Conservation (phyloP, 1,140 invertebrate genomes). For the Solen grandis region DNA sequence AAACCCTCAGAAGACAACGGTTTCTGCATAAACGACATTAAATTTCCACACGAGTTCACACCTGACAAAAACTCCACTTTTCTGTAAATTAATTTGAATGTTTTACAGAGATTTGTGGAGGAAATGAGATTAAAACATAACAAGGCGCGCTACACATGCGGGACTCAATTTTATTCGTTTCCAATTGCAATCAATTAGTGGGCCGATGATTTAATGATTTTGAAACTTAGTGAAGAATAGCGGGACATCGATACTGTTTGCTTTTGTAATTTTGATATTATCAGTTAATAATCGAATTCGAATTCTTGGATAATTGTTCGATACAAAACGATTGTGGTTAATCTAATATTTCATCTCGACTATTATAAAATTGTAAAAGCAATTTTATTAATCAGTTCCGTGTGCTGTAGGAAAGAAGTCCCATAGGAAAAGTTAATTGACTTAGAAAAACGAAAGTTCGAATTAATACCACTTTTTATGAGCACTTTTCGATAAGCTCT, state of each 20-base stretch:
- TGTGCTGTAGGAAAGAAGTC: constrained; percentile 13
- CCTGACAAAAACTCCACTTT: constrained; percentile 39
- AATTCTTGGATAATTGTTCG: constrained; percentile 46
- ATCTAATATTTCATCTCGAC: constrained; percentile 52
- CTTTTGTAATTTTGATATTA: constrained; percentile 58
- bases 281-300: constrained; percentile 56
- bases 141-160: constrained; percentile 25
- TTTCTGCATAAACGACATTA: constrained; percentile 25
- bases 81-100: constrained; percentile 51
- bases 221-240: constrained; percentile 31
- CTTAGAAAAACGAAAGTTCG: constrained; percentile 45
- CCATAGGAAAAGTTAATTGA: constrained; percentile 35
- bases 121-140: constrained; percentile 52
- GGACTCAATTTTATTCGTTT: constrained; percentile 33
- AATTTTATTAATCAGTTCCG: constrained; percentile 45
- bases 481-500: no score
- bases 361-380: constrained; percentile 52
- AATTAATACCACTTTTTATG: no score
- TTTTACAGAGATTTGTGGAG: constrained; percentile 43
- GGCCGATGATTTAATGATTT: constrained; percentile 43
- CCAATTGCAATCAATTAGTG: constrained; percentile 43
- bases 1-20: not conserved
- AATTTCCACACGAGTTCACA: constrained; percentile 41
- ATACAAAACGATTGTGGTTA: constrained; percentile 43
- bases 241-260: constrained; percentile 42